Evolutionary conservation across 2,888 invertebrate species (phyloP).

Genomic region (Acronicta psi): DNA sequence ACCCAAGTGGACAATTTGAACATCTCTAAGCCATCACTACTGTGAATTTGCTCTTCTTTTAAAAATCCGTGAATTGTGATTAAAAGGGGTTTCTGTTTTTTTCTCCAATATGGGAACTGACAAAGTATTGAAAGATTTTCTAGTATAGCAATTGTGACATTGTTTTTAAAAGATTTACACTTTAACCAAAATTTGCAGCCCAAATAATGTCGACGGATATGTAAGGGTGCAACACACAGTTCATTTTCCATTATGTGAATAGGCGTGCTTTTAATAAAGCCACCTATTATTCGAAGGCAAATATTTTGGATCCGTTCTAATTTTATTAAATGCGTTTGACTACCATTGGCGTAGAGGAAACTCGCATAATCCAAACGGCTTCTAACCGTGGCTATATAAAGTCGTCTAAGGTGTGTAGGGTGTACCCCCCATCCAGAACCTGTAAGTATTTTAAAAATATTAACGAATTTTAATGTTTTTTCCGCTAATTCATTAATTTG

Average conservation of each 20-base stretch:
- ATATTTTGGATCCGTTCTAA: neutral
- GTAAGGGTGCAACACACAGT: neutral
- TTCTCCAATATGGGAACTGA: neutral
- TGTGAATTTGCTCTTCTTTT: neutral
- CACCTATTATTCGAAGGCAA: neutral
- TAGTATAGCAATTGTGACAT: neutral
- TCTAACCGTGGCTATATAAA: conserved; percentile 1
- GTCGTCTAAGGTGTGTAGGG: neutral
- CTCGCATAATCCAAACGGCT: neutral
- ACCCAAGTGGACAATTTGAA: conserved; percentile 1
- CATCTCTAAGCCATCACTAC: neutral
- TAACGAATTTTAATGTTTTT: neutral
- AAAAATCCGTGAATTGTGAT: neutral
- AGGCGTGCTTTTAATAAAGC: neutral
- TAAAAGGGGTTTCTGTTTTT: neutral
- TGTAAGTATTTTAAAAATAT: neutral
- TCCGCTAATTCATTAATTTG: neutral
- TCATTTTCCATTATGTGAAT: neutral
- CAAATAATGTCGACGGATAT: neutral
- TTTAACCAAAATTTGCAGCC: neutral
- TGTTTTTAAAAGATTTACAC: conserved; percentile 1
- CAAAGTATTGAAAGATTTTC: neutral
- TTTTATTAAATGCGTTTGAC: neutral
- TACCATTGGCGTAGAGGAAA: neutral
- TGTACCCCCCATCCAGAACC: neutral